A percentile compares a stretch with the other conserved stretches of the same genome.
These are phyloP conservation scores for Sphaerophoria rueppellii DNA, from an alignment of 2,888 invertebrate species.

Conservation along the genomic window DNA sequence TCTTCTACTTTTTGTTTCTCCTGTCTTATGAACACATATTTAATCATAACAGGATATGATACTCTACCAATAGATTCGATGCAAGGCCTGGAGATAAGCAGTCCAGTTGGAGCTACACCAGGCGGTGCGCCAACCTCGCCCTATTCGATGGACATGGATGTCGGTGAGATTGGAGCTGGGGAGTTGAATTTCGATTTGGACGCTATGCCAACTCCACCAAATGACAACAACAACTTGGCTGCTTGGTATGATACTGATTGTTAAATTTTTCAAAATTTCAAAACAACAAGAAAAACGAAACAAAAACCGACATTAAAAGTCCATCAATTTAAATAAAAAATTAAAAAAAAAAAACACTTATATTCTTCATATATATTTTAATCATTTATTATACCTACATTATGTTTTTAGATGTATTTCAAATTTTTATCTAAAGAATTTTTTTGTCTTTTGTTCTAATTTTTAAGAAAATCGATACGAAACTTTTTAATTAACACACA, in stretches of 20 bases:
- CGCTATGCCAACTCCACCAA: constrained; percentile 91
- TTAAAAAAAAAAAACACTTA: constrained; percentile 37
- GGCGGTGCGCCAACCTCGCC: constrained; percentile 82
- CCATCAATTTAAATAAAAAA: constrained; percentile 37
- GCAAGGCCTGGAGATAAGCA: constrained; percentile 96
- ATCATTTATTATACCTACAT: constrained; percentile 59
- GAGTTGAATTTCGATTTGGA: constrained; percentile 91
- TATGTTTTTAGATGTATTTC: constrained; percentile 65
- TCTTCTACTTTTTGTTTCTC: constrained; percentile 47
- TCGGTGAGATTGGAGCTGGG: constrained; percentile 88
- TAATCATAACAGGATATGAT: constrained; percentile 90
- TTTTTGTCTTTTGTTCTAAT: constrained; percentile 61
- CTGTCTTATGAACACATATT: constrained; percentile 29
- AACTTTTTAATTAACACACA: constrained; percentile 57
- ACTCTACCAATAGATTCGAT: constrained; percentile 98
- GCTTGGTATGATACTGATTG: constrained; percentile 99
- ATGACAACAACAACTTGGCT: constrained; percentile 95
- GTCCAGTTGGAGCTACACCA: constrained; percentile 81
- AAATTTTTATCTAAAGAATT: constrained; percentile 52
- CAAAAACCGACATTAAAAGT: constrained; percentile 43
- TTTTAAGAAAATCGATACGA: constrained; percentile 69
- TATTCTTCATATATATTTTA: constrained; percentile 65
- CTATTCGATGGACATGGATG: constrained; percentile 95
- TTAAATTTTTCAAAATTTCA: constrained; percentile 82
- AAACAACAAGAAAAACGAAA: constrained; percentile 4